These are phyloP conservation scores for Scaptomyza caliginosa DNA, from an alignment of 2,888 invertebrate genomes.

Conservation along the genomic window DNA sequence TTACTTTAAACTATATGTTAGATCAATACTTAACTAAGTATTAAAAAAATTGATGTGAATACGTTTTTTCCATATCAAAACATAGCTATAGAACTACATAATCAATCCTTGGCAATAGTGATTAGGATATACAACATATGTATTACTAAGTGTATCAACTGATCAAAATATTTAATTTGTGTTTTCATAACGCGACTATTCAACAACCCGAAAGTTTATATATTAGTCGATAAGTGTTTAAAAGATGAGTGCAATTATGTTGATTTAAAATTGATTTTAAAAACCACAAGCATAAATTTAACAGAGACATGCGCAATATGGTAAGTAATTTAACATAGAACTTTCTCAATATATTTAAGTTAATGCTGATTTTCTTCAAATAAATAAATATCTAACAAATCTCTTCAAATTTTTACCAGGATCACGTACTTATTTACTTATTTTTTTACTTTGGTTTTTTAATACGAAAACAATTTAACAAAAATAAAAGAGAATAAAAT, in stretches of 20 bases:
- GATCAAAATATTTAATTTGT: constrained; percentile 2
- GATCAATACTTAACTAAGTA: constrained; percentile 18
- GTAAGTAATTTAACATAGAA: constrained; percentile 20
- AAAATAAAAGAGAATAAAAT: too few relatives aligned
- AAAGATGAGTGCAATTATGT: constrained; percentile 31
- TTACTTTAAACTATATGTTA: constrained; percentile 17
- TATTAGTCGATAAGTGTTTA: constrained; percentile 21
- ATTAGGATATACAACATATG: not conserved
- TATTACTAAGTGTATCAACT: constrained; percentile 18
- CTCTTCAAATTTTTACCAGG: too few relatives aligned
- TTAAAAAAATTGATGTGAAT: not conserved
- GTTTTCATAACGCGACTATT: constrained; percentile 7
- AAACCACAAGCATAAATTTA: not conserved
- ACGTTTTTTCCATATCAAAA: constrained; percentile 38
- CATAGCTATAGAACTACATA: constrained; percentile 9
- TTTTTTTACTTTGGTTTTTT: too few relatives aligned
- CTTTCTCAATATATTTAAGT: too few relatives aligned
- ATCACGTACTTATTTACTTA: too few relatives aligned
- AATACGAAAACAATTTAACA: too few relatives aligned
- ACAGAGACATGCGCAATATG: constrained; percentile 21
- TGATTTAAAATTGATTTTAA: constrained; percentile 11
- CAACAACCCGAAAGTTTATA: constrained; percentile 15
- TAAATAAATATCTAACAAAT: too few relatives aligned
- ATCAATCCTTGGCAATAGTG: constrained; percentile 5
- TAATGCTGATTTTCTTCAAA: too few relatives aligned